A percentile compares a stretch with the other conserved stretches of the same genome.
phyloP scores from a whole-genome alignment of 2,113 vertebrate genomes.

The Salvator merianae region DNA sequence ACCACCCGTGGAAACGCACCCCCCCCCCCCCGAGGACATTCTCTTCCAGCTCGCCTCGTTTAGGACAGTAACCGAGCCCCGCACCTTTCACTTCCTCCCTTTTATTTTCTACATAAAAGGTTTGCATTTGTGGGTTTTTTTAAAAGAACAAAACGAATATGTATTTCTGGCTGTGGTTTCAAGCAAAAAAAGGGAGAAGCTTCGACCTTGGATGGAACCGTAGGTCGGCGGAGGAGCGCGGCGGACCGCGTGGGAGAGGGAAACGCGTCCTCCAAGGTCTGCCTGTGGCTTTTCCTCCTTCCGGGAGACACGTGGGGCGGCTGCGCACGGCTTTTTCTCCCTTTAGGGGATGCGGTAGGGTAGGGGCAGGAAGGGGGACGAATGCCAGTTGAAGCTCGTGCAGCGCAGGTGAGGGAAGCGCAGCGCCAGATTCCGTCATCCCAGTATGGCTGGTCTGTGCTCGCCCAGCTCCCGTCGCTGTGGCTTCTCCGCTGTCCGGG shows the following conservation, averaged over 20 bases:
- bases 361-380: neutral
- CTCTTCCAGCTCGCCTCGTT: conserved; percentile 38
- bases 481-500: neutral
- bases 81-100: conserved; percentile 64
- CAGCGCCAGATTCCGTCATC: no score
- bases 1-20: conserved; percentile 54
- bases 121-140: conserved; percentile 59
- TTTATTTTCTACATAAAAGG: conserved; percentile 43
- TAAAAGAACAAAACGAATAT: conserved; percentile 3
- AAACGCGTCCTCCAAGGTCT: neutral
- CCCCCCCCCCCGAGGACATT: conserved; percentile 19
- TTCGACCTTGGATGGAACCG: conserved; percentile 57
- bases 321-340: neutral
- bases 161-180: conserved; percentile 68
- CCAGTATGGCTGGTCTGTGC: no score
- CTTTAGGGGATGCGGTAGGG: neutral
- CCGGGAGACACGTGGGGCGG: neutral
- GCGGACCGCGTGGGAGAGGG: conserved; percentile 13
- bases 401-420: no score
- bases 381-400: no score
- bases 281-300: neutral
- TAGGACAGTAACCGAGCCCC: conserved; percentile 64
- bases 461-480: no score
- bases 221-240: conserved; percentile 1
- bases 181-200: conserved; percentile 42